Evolutionary conservation across 2,113 vertebrate species (phyloP).

Genomic region (Datnioides undecimradiatus): DNA sequence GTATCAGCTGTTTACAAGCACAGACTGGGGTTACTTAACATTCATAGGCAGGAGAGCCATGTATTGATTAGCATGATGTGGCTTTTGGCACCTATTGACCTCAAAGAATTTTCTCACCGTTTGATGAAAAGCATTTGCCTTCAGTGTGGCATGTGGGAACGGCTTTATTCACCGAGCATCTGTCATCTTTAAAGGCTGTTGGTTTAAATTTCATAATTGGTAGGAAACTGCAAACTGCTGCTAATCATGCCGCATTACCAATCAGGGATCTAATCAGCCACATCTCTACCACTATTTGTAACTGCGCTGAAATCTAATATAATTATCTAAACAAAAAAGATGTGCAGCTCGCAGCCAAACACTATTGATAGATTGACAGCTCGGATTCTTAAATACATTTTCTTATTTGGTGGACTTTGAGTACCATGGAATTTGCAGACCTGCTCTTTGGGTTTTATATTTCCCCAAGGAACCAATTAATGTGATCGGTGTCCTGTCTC

Average conservation of each 20-base stretch:
- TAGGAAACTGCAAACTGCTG: slow-evolving; percentile 50
- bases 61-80: slow-evolving; percentile 62
- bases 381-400: slow-evolving; percentile 52
- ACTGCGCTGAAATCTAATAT: slow-evolving; percentile 35
- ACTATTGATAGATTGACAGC: slow-evolving; percentile 45
- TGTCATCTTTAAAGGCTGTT: slow-evolving; percentile 47
- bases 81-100: slow-evolving; percentile 44
- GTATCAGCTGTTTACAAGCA: slow-evolving; percentile 25
- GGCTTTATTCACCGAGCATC: slow-evolving; percentile 57
- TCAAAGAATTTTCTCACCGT: slow-evolving; percentile 15
- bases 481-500: slow-evolving; percentile 74
- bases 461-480: slow-evolving; percentile 82
- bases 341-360: neutral
- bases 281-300: slow-evolving; percentile 26
- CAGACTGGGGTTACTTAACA: slow-evolving; percentile 49
- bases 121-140: slow-evolving; percentile 40
- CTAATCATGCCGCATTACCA: slow-evolving; percentile 59
- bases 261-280: slow-evolving; percentile 60
- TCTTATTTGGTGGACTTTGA: slow-evolving; percentile 51
- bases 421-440: slow-evolving; percentile 58
- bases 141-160: slow-evolving; percentile 15
- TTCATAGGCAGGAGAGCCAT: slow-evolving; percentile 47
- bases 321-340: slow-evolving; percentile 52
- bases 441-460: slow-evolving; percentile 59
- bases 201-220: slow-evolving; percentile 60